phyloP scores from a whole-genome alignment of 2,888 invertebrate genomes.

The Silvanus unidentatus region DNA sequence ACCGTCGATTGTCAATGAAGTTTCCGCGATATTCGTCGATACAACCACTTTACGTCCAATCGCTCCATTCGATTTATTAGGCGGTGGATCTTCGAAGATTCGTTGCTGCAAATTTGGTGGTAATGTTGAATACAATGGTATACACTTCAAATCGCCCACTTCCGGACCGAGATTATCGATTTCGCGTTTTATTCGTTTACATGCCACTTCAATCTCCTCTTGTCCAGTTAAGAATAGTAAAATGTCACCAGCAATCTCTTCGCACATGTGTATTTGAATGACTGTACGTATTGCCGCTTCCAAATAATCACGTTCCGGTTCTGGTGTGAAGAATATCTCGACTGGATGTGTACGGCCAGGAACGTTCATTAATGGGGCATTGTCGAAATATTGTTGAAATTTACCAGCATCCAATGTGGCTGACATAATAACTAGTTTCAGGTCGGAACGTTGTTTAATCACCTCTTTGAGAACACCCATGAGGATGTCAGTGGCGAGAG shows the following conservation, averaged over 20 bases:
- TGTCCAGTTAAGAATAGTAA: slow-evolving; percentile 52
- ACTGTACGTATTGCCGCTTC: slow-evolving; percentile 99
- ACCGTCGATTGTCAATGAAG: slow-evolving; percentile 97
- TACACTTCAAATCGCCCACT: slow-evolving; percentile 95
- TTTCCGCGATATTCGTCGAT: slow-evolving; percentile 99
- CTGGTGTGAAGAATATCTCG: slow-evolving; percentile 98
- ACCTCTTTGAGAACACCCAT: slow-evolving; percentile 99
- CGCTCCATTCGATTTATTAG: slow-evolving; percentile 72
- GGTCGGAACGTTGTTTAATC: slow-evolving; percentile 81
- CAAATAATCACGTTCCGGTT: slow-evolving; percentile 94
- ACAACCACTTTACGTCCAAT: slow-evolving; percentile 84
- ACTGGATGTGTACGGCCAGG: slow-evolving; percentile 95
- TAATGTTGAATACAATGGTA: slow-evolving; percentile 95
- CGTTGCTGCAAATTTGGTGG: slow-evolving; percentile 95
- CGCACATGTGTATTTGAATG: slow-evolving; percentile 90
- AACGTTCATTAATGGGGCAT: slow-evolving; percentile 97
- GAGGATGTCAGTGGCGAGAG: slow-evolving; percentile 94
- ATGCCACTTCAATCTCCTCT: slow-evolving; percentile 98
- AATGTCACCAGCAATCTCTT: slow-evolving; percentile 70
- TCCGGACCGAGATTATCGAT: slow-evolving; percentile 94
- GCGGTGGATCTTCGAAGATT: slow-evolving; percentile 96
- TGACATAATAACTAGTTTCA: slow-evolving; percentile 98
- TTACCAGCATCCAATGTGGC: slow-evolving; percentile 99
- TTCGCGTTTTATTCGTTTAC: slow-evolving; percentile 93
- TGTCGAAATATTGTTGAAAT: slow-evolving; percentile 98